Conservation (phyloP, 2,888 invertebrate species). For the Heliconius hortense region DNA sequence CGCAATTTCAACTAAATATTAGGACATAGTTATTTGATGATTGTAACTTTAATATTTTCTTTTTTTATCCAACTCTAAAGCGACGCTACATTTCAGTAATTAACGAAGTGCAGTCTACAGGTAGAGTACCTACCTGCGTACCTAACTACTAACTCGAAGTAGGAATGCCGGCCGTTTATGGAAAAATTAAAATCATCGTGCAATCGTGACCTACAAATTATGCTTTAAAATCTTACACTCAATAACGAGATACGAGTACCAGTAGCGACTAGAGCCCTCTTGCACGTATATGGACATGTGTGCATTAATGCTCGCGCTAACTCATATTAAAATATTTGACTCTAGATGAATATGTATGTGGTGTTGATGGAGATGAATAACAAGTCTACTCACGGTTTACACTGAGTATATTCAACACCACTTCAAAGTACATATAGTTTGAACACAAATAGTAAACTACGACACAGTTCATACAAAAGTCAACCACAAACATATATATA, state of each 20-base stretch:
- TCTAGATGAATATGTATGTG: neutral
- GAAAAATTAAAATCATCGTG: constrained; percentile 35
- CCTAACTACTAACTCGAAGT: neutral
- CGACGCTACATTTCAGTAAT: neutral
- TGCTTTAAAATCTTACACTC: constrained; percentile 29
- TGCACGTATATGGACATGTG: neutral
- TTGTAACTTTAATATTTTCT: constrained; percentile 1
- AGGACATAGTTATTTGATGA: constrained; percentile 5
- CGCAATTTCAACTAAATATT: neutral
- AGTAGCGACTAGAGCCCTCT: neutral
- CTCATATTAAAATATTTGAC: neutral
- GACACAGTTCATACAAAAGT: too few species aligned
- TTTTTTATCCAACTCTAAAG: neutral
- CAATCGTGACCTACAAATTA: constrained; percentile 37
- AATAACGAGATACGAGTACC: constrained; percentile 10
- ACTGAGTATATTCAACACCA: too few species aligned
- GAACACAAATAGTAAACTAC: too few species aligned
- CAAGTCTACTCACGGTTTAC: too few species aligned
- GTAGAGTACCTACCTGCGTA: too few species aligned
- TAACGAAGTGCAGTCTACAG: constrained; percentile 7
- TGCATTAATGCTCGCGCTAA: neutral
- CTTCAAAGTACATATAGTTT: too few species aligned
- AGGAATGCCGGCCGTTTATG: constrained; percentile 27
- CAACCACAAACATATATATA: too few species aligned
- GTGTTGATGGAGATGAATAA: too few species aligned